A percentile compares a stretch with the other conserved stretches of the same genome.
These are phyloP conservation scores for Anhinga rufa DNA, from an alignment of 2,113 vertebrate species.

Conservation along the genomic window DNA sequence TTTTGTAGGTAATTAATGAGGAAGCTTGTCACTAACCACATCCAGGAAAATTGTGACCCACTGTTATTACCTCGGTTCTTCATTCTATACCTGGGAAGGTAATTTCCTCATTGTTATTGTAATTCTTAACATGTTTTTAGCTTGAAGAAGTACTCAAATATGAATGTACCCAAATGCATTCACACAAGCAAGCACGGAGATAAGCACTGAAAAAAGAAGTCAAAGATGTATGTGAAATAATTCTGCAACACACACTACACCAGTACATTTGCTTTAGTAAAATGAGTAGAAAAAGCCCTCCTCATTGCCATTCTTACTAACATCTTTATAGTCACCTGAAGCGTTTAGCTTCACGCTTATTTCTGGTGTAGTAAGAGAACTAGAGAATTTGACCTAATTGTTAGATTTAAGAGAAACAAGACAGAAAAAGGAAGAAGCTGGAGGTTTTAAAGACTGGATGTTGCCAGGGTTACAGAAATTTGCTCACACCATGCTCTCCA, in stretches of 20 bases:
- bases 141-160: background rate
- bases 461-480: constrained; percentile 7
- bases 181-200: background rate
- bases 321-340: background rate
- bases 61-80: background rate
- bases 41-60: background rate
- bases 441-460: background rate
- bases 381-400: background rate
- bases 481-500: background rate
- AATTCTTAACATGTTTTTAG: background rate
- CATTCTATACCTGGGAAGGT: background rate
- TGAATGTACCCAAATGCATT: background rate
- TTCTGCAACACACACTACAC: background rate
- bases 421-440: background rate
- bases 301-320: background rate
- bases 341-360: rapidly evolving
- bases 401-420: background rate
- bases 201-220: background rate
- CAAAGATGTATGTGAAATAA: background rate
- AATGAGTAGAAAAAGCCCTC: background rate
- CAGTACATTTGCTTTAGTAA: background rate
- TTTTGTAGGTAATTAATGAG: background rate
- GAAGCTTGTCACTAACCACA: background rate
- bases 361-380: background rate
- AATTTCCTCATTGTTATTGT: background rate